Evolutionary conservation across 2,888 invertebrate species (phyloP), one percentile per base, ranked within the genome.

Genomic region (Coenonympha glycerion): DNA sequence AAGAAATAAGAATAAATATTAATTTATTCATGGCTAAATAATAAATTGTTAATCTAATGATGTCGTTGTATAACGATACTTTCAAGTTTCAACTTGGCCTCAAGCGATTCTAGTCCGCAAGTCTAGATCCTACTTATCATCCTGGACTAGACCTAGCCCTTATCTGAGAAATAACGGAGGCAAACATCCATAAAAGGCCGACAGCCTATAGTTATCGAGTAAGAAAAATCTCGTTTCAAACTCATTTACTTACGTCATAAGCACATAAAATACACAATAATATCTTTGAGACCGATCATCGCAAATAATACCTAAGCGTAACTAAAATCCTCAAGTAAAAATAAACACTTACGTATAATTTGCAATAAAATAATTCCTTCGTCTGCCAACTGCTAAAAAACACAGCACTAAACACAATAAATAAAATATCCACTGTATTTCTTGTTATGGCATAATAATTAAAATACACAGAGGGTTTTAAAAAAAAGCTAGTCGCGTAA

Each of bases 371-470:
- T 34, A 34, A 30, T 33, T 34, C 39, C 41, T 47, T 47, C 47
- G 30, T 24, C n/a, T 22, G 13, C 16, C 39, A 40, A 45, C 13
- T 19, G 39, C 26, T 39, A 22, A 55, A 55, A 36, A 42, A 51
- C 58, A 59, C 60, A 55, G 55, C 64, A 64, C 61, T 53, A 51
- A 61, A 59, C 61, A 67, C 65, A 61, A 58, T 55, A 58, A 57
- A 46, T 47, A 15, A 33, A 16, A 47, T 60, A 65, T 64, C 61
- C 60, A 60, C 61, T 56, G 15, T 18, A 55, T 34, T 58, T 61
- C 57, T 61, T 65, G 50, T 59, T 62, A 63, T 53, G 65, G 62
- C 69, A 72, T 68, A 63, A 72, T 68, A 63, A 63, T 65, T 55
- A 57, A 57, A 62, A 55, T 68, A 68, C 61, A 55, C 58, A 52